Evolutionary conservation across 2,797 vertebrate genomes (phyloP).

Genomic region (Chelidonichthys spinosus): DNA sequence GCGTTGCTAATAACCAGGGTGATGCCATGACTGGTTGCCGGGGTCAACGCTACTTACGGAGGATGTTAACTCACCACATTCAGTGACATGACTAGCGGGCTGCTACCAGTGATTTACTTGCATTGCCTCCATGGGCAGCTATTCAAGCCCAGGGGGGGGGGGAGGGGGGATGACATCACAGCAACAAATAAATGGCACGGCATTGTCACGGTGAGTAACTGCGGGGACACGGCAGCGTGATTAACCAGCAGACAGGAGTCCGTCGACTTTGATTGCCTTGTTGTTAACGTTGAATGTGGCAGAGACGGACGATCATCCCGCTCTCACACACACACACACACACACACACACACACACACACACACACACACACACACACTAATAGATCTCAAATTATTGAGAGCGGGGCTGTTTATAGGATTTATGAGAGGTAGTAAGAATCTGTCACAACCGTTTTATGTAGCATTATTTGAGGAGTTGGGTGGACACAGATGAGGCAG

Average conservation of each 20-base stretch:
- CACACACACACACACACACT: slow-evolving; percentile 37
- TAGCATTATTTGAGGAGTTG: slow-evolving; percentile 16
- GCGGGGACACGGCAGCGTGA: slow-evolving; percentile 51
- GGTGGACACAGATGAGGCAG: neutral
- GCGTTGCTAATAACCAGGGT: slow-evolving; percentile 65
- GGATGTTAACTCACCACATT: slow-evolving; percentile 60
- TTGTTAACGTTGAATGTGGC: slow-evolving; percentile 65
- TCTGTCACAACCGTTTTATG: slow-evolving; percentile 33
- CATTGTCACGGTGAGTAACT: slow-evolving; percentile 61
- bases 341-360: slow-evolving; percentile 15
- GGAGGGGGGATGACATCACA: slow-evolving; percentile 59
- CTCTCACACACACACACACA: slow-evolving; percentile 38
- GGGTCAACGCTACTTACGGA: slow-evolving; percentile 59
- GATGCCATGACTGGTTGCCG: slow-evolving; percentile 48
- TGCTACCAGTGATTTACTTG: slow-evolving; percentile 56
- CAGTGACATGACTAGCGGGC: slow-evolving; percentile 48
- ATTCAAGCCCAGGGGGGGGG: slow-evolving; percentile 38
- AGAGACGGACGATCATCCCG: slow-evolving; percentile 57
- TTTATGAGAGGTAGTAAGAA: slow-evolving; percentile 48
- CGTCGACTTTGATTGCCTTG: slow-evolving; percentile 58
- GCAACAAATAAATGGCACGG: slow-evolving; percentile 24
- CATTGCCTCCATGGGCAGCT: slow-evolving; percentile 31
- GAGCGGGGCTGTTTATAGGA: slow-evolving; percentile 47
- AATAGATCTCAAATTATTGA: slow-evolving; percentile 56
- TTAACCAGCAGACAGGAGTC: slow-evolving; percentile 59